A percentile compares a stretch with the other conserved stretches of the same genome.
Evolutionary conservation across 2,888 invertebrate genomes (phyloP).

Genomic region (Lasioglossum calceatum): DNA sequence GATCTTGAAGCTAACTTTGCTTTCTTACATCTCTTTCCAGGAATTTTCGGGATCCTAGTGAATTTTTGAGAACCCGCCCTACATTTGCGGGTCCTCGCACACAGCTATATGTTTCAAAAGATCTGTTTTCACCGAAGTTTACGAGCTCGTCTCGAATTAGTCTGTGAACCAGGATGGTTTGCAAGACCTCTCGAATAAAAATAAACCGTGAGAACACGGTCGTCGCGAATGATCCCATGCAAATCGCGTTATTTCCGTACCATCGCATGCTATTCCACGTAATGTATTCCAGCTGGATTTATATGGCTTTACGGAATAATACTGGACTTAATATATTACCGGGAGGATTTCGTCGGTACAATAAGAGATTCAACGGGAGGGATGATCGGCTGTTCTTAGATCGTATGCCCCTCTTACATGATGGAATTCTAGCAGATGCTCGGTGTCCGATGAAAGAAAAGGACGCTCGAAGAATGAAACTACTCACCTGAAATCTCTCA

Average conservation of each 20-base stretch:
- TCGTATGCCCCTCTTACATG: constrained; percentile 14
- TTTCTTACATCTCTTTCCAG: too few relatives aligned
- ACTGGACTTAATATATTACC: constrained; percentile 62
- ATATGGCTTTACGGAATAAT: constrained; percentile 61
- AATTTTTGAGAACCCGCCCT: too few relatives aligned
- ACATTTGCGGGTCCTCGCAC: too few relatives aligned
- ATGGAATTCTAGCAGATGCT: constrained; percentile 19
- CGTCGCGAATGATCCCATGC: constrained; percentile 54
- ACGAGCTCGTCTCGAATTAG: background rate
- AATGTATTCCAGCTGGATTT: constrained; percentile 64
- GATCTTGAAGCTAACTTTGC: too few relatives aligned
- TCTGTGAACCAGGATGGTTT: background rate
- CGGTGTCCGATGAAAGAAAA: background rate
- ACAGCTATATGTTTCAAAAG: background rate
- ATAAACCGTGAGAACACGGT: constrained; percentile 29
- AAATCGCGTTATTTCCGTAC: constrained; percentile 62
- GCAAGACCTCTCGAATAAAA: constrained; percentile 6
- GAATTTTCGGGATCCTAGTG: too few relatives aligned
- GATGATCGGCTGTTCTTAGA: constrained; percentile 54
- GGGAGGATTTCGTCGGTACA: constrained; percentile 48
- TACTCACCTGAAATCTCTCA: background rate
- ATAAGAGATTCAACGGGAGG: constrained; percentile 46
- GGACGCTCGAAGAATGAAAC: background rate
- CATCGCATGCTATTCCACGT: constrained; percentile 55
- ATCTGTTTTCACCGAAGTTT: background rate